Evolutionary conservation across 2,888 invertebrate genomes (phyloP).

Genomic region (Diadegma fenestrale): DNA sequence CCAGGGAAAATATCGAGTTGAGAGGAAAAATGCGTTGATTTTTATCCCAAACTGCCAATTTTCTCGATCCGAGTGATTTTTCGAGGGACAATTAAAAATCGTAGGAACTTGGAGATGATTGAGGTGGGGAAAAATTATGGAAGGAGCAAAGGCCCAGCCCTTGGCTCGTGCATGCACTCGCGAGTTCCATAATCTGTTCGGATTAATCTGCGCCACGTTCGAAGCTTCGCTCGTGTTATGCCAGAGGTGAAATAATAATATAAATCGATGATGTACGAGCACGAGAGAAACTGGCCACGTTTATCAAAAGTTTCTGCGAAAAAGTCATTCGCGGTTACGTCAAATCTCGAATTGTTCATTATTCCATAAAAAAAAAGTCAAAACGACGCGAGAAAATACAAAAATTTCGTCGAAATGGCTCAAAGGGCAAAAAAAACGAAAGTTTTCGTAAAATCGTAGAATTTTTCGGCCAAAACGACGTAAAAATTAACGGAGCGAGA

Average conservation of each 20-base stretch:
- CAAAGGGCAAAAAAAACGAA: neutral
- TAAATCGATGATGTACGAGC: slow-evolving; percentile 59
- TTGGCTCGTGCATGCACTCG: slow-evolving; percentile 58
- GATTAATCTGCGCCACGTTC: slow-evolving; percentile 71
- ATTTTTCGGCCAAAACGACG: neutral
- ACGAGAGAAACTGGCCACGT: slow-evolving; percentile 46
- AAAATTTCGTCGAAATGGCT: too few relatives aligned
- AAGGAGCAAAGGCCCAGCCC: slow-evolving; percentile 73
- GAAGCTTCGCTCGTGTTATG: slow-evolving; percentile 77
- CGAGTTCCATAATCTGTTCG: slow-evolving; percentile 70
- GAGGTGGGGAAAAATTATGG: slow-evolving; percentile 50
- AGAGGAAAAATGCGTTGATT: too few relatives aligned
- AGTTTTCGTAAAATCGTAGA: neutral
- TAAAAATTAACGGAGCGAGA: neutral
- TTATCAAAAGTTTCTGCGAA: neutral
- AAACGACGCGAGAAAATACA: too few relatives aligned
- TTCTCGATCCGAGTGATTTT: too few relatives aligned
- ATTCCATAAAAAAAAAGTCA: neutral
- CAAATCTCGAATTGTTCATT: neutral
- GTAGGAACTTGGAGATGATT: neutral
- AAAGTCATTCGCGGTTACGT: neutral
- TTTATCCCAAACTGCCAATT: too few relatives aligned
- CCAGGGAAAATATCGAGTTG: too few relatives aligned
- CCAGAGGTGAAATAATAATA: slow-evolving; percentile 75
- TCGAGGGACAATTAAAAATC: too few relatives aligned